Conservation (phyloP, 2,797 vertebrate genomes). For the Bryconaethiops microstoma region DNA sequence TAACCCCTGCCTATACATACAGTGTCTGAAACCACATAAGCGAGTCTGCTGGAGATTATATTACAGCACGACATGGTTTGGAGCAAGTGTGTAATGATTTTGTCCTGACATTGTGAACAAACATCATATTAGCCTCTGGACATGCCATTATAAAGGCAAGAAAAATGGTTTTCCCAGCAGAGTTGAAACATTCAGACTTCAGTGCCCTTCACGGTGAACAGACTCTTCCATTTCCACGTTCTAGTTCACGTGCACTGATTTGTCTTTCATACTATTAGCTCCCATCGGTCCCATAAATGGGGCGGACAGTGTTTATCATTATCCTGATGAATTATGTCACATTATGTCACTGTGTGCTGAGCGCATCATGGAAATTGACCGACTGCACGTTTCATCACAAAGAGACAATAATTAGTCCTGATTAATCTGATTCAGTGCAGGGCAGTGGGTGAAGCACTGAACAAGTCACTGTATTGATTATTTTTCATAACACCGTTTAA, state of each 20-base stretch:
- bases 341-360: too few relatives aligned
- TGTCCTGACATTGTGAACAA: background rate
- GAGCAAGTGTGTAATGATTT: background rate
- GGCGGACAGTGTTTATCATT: too few relatives aligned
- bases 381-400: too few relatives aligned
- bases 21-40: background rate
- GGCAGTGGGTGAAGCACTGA: too few relatives aligned
- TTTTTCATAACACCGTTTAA: too few relatives aligned
- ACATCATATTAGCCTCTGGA: background rate
- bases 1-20: too few relatives aligned
- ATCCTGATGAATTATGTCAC: too few relatives aligned
- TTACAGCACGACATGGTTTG: background rate
- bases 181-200: background rate
- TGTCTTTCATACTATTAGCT: background rate
- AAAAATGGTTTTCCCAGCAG: background rate
- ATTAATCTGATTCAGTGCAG: too few relatives aligned
- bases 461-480: too few relatives aligned
- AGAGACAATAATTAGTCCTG: too few relatives aligned
- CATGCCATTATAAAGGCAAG: background rate
- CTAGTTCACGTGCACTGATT: background rate
- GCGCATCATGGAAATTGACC: too few relatives aligned
- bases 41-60: background rate
- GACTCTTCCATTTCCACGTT: background rate
- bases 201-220: background rate
- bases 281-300: background rate